Evolutionary conservation across 2,888 invertebrate genomes (phyloP), one percentile per base, ranked within the genome.

Genomic region (Ichneumoninae sp.): DNA sequence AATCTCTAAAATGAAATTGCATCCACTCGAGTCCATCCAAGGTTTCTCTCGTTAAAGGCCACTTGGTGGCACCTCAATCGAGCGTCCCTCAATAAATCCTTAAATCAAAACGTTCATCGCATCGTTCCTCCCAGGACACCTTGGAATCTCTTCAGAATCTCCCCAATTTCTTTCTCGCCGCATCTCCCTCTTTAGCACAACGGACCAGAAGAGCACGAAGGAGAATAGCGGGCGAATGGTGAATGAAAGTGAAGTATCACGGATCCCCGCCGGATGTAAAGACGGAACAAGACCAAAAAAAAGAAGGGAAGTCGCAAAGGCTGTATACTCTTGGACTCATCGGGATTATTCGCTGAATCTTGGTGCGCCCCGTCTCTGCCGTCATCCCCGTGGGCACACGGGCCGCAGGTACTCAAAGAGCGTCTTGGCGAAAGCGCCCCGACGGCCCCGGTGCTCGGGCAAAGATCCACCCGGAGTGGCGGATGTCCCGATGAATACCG

Each of bases 301-400:
- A 26, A 65, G 33, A 50, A 72, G 50, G 62, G 74, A 80, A 84
- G 68, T 77, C 80, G 81, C 68, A 74, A 70, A 80, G 80, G 68
- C 75, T 70, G 57, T 50, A 54, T 52, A 19, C 65, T 54, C 19
- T 62, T 65, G 30, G 50, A 76, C 54, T 22, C 30, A 33, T 47
- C 22, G 72, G 81, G 80, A 84, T 84, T 80, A 84, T 84, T 83
- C 80, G 77, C n/a, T 62, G 77, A 69, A 81, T 80, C 72, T 84
- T 71, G 77, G 72, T 44, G 44, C 47, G 50, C 30, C 65, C 77
- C 52, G 52, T 44, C 47, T 44, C 47, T 57, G n/a, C 30, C 77
- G 74, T 75, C 44, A 26, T 52, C 65, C 70, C 85, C 70, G 50
- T 71, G 83, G 80, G 83, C 70, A 66, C 78, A 76, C 70, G 69